Conservation (phyloP, 2,797 vertebrate genomes). For the Tokudaia muenninki region DNA sequence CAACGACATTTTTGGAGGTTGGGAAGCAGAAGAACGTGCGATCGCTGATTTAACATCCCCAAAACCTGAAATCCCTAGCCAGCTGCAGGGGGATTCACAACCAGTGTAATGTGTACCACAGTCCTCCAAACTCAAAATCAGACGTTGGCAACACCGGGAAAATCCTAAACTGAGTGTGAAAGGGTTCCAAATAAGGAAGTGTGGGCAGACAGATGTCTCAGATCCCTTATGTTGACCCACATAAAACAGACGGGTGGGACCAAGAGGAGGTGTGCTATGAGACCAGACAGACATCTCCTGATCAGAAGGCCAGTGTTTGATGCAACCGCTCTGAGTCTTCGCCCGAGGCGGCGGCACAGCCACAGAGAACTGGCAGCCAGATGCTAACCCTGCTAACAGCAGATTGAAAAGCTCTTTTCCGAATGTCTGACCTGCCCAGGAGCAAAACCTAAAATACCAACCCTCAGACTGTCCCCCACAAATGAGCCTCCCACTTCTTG, state of each 20-base stretch:
- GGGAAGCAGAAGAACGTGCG: not conserved
- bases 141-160: constrained; percentile 46
- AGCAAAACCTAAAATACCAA: not conserved
- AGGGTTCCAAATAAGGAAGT: not conserved
- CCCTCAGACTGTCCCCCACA: not conserved
- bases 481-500: not conserved
- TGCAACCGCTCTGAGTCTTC: not conserved
- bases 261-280: not conserved
- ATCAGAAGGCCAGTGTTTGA: not conserved
- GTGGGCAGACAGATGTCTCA: not conserved
- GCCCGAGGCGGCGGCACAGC: not conserved
- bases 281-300: not conserved
- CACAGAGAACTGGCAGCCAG: constrained; percentile 3
- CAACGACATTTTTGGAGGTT: constrained; percentile 17
- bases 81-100: constrained; percentile 46
- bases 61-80: not conserved
- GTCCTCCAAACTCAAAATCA: constrained; percentile 16
- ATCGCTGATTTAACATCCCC: not conserved
- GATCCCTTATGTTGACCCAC: not conserved
- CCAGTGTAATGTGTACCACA: not conserved
- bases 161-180: not conserved
- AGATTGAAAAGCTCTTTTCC: constrained; percentile 16
- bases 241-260: not conserved
- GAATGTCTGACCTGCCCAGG: constrained; percentile 6
- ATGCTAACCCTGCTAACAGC: not conserved